A percentile compares a stretch with the other conserved stretches of the same genome.
Evolutionary conservation across 92 coral and sea anemone species (phyloP).

Genomic region (Umimayanthus kanabou): DNA sequence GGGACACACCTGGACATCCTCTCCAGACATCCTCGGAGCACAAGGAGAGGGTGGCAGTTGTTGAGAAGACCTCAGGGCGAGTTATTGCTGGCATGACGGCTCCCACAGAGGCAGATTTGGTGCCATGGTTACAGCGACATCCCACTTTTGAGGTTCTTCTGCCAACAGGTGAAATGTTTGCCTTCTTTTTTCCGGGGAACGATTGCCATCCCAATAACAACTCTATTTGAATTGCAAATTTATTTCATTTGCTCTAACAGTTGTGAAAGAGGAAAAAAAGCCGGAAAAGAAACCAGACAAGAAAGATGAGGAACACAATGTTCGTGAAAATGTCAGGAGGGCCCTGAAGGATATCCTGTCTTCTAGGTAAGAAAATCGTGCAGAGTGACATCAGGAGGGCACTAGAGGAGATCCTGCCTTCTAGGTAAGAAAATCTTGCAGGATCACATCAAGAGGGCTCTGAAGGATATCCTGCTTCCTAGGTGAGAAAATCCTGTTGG

Average conservation of each 20-base stretch:
- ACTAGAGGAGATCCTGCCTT: background rate
- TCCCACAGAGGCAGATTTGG: slow-evolving; percentile 79
- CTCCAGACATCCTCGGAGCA: slow-evolving; percentile 39
- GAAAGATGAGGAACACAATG: slow-evolving; percentile 81
- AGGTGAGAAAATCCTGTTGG: background rate
- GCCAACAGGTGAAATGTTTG: slow-evolving; percentile 57
- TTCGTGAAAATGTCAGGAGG: slow-evolving; percentile 85
- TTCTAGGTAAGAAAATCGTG: slow-evolving; percentile 59
- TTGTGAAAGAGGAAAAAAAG: slow-evolving; percentile 61
- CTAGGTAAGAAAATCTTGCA: background rate
- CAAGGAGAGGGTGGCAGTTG: slow-evolving; percentile 85
- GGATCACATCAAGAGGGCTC: slow-evolving; percentile 62
- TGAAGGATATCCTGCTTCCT: slow-evolving; percentile 69
- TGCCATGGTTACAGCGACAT: slow-evolving; percentile 84
- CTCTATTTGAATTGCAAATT: background rate
- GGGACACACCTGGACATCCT: slow-evolving; percentile 56
- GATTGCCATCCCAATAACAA: too few species aligned
- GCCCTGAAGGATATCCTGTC: slow-evolving; percentile 79
- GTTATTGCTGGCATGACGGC: slow-evolving; percentile 98
- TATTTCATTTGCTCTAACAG: slow-evolving; percentile 25
- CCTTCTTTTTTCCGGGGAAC: too few species aligned
- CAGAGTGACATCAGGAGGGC: background rate
- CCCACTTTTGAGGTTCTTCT: slow-evolving; percentile 92
- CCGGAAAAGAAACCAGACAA: slow-evolving; percentile 78
- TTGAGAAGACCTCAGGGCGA: slow-evolving; percentile 90